phyloP scores from a whole-genome alignment of 37 sponge, comb jelly and placozoan genomes.

The Cliona cf. orientalis region DNA sequence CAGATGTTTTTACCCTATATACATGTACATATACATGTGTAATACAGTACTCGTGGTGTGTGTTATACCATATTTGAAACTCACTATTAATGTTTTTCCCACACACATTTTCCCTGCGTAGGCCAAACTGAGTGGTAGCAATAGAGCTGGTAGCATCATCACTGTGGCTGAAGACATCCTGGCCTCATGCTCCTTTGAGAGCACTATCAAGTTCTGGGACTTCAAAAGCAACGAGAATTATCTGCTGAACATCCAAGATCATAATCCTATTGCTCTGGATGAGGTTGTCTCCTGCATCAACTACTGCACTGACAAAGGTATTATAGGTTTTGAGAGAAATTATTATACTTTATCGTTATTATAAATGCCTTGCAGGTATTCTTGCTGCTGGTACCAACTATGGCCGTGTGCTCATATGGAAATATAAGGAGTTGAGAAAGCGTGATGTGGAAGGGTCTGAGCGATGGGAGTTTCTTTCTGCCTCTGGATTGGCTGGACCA shows the following conservation, averaged over 20 bases:
- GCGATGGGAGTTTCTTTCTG: constrained; percentile 59
- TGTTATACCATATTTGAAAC: no score
- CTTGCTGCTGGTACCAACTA: constrained; percentile 85
- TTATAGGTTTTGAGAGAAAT: background rate
- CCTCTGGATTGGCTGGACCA: constrained; percentile 36
- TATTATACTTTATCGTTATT: no score
- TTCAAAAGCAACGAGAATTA: constrained; percentile 82
- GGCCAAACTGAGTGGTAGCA: constrained; percentile 84
- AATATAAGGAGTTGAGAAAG: constrained; percentile 16
- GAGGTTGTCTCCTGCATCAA: constrained; percentile 70
- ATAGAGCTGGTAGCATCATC: constrained; percentile 28
- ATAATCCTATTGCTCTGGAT: background rate
- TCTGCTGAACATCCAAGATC: constrained; percentile 41
- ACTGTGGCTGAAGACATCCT: constrained; percentile 66
- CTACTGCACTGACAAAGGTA: constrained; percentile 69
- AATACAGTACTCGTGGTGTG: no score
- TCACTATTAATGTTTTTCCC: no score
- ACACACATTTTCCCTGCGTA: no score
- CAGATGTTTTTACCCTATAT: no score
- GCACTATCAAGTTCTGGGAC: constrained; percentile 86
- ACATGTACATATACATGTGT: no score
- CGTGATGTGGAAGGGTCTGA: constrained; percentile 12
- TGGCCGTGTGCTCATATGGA: constrained; percentile 83
- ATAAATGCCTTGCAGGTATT: constrained; percentile 67
- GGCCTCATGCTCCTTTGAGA: constrained; percentile 81